Conservation (phyloP, 1,140 invertebrate genomes). For the Nasonia vitripennis region DNA sequence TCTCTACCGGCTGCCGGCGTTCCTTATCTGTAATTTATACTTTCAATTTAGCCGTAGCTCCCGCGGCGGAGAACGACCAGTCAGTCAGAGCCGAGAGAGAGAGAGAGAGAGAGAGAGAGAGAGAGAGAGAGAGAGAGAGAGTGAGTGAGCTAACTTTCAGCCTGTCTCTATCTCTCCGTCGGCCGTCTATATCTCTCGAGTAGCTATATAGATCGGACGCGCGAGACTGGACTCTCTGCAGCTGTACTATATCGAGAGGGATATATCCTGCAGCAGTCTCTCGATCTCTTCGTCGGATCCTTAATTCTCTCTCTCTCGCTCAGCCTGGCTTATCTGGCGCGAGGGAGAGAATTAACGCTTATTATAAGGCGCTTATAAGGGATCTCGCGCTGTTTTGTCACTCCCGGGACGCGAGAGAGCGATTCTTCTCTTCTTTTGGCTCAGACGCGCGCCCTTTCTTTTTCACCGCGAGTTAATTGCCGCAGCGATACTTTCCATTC, state of each 20-base stretch:
- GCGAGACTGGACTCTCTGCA: background rate
- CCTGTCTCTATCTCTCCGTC: conserved; percentile 8
- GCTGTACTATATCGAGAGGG: background rate
- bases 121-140: background rate
- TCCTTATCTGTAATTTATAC: conserved; percentile 72
- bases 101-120: background rate
- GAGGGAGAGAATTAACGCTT: conserved; percentile 37
- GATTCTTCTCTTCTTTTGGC: no score
- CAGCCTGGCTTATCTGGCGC: conserved; percentile 47
- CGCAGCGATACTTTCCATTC: no score
- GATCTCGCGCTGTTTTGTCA: conserved; percentile 12
- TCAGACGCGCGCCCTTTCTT: no score
- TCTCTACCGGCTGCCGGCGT: conserved; percentile 37
- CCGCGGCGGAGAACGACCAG: conserved; percentile 29
- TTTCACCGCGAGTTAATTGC: no score
- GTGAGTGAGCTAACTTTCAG: background rate
- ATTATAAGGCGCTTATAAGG: conserved; percentile 15
- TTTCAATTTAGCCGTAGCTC: conserved; percentile 67
- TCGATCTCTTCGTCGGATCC: conserved; percentile 4
- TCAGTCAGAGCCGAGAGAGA: conserved; percentile 29
- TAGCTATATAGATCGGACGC: background rate
- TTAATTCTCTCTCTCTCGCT: conserved; percentile 12
- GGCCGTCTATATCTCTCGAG: background rate
- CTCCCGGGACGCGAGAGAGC: background rate
- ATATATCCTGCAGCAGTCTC: background rate